Evolutionary conservation across 2,113 vertebrate species (phyloP).

Genomic region (Anoura caudifer): DNA sequence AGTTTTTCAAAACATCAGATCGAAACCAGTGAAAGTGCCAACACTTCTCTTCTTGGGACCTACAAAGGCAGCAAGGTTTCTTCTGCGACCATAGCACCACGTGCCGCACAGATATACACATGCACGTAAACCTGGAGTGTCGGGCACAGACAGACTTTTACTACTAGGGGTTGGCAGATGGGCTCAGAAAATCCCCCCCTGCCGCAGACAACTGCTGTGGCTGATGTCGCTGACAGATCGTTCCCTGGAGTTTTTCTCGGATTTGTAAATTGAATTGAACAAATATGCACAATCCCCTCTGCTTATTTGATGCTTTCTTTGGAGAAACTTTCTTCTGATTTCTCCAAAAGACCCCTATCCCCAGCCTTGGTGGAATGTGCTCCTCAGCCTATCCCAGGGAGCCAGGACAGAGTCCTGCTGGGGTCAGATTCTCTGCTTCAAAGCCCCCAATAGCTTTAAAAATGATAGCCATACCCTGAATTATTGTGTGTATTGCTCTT

Average conservation of each 20-base stretch:
- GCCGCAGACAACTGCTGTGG: not conserved
- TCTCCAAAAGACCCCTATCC: not conserved
- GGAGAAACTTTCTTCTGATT: not conserved
- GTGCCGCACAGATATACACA: not conserved
- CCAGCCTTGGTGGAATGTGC: not conserved
- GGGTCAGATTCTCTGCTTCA: not conserved
- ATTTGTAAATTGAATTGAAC: not conserved
- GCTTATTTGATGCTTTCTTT: not conserved
- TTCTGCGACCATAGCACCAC: not conserved
- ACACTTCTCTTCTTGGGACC: not conserved
- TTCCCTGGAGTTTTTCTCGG: not conserved
- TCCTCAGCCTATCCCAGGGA: not conserved
- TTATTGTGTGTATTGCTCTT: not conserved
- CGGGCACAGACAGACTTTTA: not conserved
- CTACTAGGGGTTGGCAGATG: not conserved
- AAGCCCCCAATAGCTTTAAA: not conserved
- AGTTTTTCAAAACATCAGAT: conserved; percentile 30
- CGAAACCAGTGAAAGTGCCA: not conserved
- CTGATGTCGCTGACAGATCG: not conserved
- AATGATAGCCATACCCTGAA: not conserved
- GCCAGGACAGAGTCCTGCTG: not conserved
- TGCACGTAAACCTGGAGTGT: fast-evolving
- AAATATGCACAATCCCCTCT: not conserved
- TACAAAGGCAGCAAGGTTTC: not conserved
- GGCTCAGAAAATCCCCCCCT: not conserved